phyloP scores from a whole-genome alignment of 2,113 vertebrate genomes.

The Heliornis fulica region DNA sequence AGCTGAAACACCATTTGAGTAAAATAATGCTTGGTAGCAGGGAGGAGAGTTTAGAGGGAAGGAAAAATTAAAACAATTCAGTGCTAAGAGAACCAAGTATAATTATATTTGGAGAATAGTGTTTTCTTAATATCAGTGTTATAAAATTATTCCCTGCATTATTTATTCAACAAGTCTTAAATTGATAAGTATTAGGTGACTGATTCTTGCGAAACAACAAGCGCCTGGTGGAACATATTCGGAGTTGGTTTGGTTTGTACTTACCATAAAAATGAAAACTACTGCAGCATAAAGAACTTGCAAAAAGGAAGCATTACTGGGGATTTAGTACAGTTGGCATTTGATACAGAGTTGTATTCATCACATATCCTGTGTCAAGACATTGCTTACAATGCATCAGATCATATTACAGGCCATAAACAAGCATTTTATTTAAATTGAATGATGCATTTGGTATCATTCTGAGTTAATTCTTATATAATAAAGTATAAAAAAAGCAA shows the following conservation, averaged over 20 bases:
- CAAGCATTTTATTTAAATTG: constrained; percentile 34
- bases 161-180: constrained; percentile 16
- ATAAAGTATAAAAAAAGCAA: constrained; percentile 41
- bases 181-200: constrained; percentile 36
- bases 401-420: constrained; percentile 42
- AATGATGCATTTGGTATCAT: constrained; percentile 32
- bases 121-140: constrained; percentile 3
- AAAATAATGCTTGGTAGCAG: constrained; percentile 50
- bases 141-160: neutral
- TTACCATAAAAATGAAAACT: constrained; percentile 65
- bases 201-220: neutral
- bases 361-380: constrained; percentile 29
- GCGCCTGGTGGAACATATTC: neutral
- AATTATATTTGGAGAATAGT: constrained; percentile 49
- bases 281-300: constrained; percentile 59
- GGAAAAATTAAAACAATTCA: neutral
- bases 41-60: neutral
- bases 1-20: constrained; percentile 63
- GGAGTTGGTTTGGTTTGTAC: neutral
- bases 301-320: constrained; percentile 54
- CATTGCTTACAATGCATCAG: constrained; percentile 31
- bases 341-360: constrained; percentile 58
- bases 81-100: constrained; percentile 45
- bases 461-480: constrained; percentile 52
- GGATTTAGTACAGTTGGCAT: constrained; percentile 55